Evolutionary conservation across 2,113 vertebrate species (phyloP), one percentile per base, ranked within the genome.

Genomic region (Thunnus maccoyii): DNA sequence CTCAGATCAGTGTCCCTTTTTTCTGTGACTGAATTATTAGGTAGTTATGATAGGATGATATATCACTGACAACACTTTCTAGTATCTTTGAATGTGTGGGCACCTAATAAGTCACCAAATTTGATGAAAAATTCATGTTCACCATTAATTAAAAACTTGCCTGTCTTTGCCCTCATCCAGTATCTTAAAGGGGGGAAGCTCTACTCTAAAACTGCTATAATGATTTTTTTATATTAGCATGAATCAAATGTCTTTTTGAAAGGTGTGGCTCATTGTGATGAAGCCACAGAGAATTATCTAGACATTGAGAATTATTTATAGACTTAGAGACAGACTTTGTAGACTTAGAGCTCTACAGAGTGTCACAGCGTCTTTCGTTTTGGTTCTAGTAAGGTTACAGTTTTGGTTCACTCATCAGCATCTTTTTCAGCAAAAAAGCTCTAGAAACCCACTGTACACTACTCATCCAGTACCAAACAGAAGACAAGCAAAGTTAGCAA

Each of bases 1-100:
- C 44, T 25, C 50, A 81, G 78, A 88, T 72, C 63, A 72, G 18
- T 72, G 57, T 50, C 0, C 1, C 20, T 55, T 62, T 72, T 69
- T 72, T 47, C 75, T 76, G 15, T 63, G 36, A 64, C 22, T n/a
- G 13, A 57, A 67, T 80, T 65, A 73, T 66, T 58, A 67, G 58
- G 18, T 66, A 41, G 61, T 73, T 44, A 51, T 6, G 4, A 30
- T 13, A 47, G n/a, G 3, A 15, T 55, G 50, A 69, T 82, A 64
- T 15, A 30, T 82, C 74, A 65, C 52, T 62, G 58, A 1, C 66
- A 64, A 44, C 3, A 47, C n/a, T 76, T 57, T 30, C 8, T 18
- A 18, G 32, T 64, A 25, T 56, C 27, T 46, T 27, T 72, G 12
- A 47, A 50, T 46, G 51, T 22, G 1, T 25, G 27, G 10, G 17